Percentiles rank a stretch among this genome's conserved stretches.
phyloP scores from a whole-genome alignment of 2,797 vertebrate genomes.

The Chaenodraco wilsoni region DNA sequence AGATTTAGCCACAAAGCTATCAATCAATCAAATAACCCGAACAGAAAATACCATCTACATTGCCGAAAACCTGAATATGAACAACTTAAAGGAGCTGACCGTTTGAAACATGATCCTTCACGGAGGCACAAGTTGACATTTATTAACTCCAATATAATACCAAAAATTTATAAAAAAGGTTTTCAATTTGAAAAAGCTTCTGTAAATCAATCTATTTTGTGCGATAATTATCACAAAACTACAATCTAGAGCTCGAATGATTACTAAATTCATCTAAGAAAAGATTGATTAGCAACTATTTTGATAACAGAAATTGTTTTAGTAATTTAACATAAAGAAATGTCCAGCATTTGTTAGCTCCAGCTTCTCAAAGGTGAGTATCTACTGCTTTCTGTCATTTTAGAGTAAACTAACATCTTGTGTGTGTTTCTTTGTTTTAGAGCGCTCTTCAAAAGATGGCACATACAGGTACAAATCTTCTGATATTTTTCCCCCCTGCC shows the following conservation, averaged over 20 bases:
- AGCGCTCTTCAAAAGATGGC: too few species aligned
- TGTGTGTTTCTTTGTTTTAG: too few species aligned
- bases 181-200: not conserved
- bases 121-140: not conserved
- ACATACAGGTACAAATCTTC: too few species aligned
- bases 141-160: not conserved
- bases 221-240: not conserved
- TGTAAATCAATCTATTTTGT: not conserved
- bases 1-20: not conserved
- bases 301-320: not conserved
- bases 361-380: too few species aligned
- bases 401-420: not conserved
- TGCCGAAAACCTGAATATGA: too few species aligned
- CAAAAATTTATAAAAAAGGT: not conserved
- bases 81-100: not conserved
- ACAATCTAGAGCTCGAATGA: not conserved
- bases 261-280: not conserved
- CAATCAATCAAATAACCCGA: not conserved
- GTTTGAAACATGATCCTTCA: not conserved
- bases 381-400: not conserved
- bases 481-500: too few species aligned
- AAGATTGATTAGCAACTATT: not conserved
- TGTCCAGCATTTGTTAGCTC: not conserved
- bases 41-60: not conserved
- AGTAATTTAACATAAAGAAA: not conserved